Evolutionary conservation across 2,797 vertebrate genomes (phyloP), one percentile per base, ranked within the genome.

Genomic region (Liasis olivaceus): DNA sequence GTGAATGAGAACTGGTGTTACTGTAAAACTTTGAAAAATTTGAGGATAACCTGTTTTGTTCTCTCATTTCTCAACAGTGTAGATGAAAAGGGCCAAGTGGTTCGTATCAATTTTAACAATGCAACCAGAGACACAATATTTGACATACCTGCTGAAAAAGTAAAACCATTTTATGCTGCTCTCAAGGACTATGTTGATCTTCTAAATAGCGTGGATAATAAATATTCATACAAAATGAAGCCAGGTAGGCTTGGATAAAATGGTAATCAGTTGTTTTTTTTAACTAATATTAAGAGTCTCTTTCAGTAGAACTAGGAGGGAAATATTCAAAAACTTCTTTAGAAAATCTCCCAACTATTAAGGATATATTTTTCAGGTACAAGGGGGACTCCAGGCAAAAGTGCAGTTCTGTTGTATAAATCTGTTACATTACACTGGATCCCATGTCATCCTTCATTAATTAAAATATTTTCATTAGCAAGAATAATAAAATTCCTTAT

Each of bases 21-120:
- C 15, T 88, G 12, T 85, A 59, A 36, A 87, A n/a, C 36, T 28
- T 47, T 31, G 54, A 66, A 59, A 88, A 31, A 63, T 81, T 72
- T 51, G 81, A 64, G 36, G 64, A 54, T 87, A 89, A 60, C 28
- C 26, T 17, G 85, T 59, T 84, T 90, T 69, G 51, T 60, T 94
- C 91, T 95, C 31, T 93, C 93, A 58, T 89, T 87, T 66, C 94
- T 92, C 87, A 84, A 63, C 93, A 99, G 99, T 1, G 88, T 98
- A n/a, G 98, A 99, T 91, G 91, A 95, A 0, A 97, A 98, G 58
- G 98, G 98, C 2, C 97, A 96, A 64, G 97, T 98, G 15, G 91
- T 94, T 91, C 98, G 98, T 91, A 98, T 99, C 95, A 99, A 99
- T 97, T 98, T 97, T 93, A 99, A 99, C 96, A 99, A 99, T n/a